Percentiles rank a stretch among this genome's conserved stretches.
phyloP scores from a whole-genome alignment of 2,888 invertebrate species.

The Gandaritis pyraliata region DNA sequence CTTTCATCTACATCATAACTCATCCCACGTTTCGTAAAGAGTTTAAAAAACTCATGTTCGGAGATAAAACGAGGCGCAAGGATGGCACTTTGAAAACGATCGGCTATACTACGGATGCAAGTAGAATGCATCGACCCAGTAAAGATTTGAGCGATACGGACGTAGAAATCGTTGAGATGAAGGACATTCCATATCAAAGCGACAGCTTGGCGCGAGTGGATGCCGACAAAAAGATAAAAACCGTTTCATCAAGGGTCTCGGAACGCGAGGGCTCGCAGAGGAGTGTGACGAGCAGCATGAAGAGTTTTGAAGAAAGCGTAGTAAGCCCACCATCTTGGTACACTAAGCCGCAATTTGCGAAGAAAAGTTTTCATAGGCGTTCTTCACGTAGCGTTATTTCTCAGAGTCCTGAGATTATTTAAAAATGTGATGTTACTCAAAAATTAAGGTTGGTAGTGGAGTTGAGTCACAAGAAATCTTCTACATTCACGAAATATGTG shows the following conservation, averaged over 20 bases:
- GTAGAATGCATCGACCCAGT: slow-evolving; percentile 65
- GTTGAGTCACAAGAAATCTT: background rate
- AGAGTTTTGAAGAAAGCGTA: slow-evolving; percentile 67
- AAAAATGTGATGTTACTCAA: slow-evolving; percentile 22
- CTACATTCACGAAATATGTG: too few relatives aligned
- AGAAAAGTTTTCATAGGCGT: slow-evolving; percentile 74
- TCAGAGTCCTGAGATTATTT: slow-evolving; percentile 51
- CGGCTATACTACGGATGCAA: slow-evolving; percentile 63
- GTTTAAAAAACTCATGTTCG: slow-evolving; percentile 73
- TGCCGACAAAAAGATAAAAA: slow-evolving; percentile 51
- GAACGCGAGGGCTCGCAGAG: slow-evolving; percentile 65
- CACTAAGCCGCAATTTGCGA: slow-evolving; percentile 79
- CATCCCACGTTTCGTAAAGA: slow-evolving; percentile 91
- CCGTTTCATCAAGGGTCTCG: slow-evolving; percentile 65
- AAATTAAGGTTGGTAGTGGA: background rate
- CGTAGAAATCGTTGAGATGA: slow-evolving; percentile 83
- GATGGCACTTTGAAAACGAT: slow-evolving; percentile 70
- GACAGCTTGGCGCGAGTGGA: slow-evolving; percentile 45
- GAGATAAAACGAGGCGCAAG: slow-evolving; percentile 69
- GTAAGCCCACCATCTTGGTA: slow-evolving; percentile 82
- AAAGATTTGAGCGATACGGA: slow-evolving; percentile 77
- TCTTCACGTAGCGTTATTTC: slow-evolving; percentile 65
- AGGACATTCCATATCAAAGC: slow-evolving; percentile 70
- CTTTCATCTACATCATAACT: slow-evolving; percentile 91
- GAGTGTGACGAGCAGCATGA: slow-evolving; percentile 63